A percentile compares a stretch with the other conserved stretches of the same genome.
Conservation (phyloP, 2,888 invertebrate species). For the Conops quadrifasciatus region DNA sequence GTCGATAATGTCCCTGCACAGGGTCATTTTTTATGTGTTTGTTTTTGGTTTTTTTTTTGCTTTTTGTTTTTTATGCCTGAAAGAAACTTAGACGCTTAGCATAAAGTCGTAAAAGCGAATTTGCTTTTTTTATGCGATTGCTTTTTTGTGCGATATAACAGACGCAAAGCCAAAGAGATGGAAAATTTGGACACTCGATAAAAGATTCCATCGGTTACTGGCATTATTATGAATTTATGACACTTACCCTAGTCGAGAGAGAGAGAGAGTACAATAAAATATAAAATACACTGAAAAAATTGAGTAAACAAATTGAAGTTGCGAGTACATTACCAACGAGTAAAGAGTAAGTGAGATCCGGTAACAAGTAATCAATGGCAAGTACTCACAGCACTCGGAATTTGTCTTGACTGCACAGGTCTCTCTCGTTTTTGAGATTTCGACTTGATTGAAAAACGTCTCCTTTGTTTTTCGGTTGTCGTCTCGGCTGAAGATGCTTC, state of each 20-base stretch:
- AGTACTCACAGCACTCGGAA: no score
- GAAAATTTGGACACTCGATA: slow-evolving; percentile 18
- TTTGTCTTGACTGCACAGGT: no score
- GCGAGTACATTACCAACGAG: no score
- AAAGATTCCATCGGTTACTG: slow-evolving; percentile 24
- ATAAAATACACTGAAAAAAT: slow-evolving; percentile 25
- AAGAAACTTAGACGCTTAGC: slow-evolving; percentile 21
- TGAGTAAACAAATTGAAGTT: no score
- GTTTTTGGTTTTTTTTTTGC: slow-evolving; percentile 16
- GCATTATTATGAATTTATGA: slow-evolving; percentile 60
- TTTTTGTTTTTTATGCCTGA: slow-evolving; percentile 32
- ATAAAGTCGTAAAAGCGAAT: slow-evolving; percentile 28
- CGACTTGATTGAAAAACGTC: no score
- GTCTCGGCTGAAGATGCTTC: no score
- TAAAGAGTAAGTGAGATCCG: no score
- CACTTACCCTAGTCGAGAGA: slow-evolving; percentile 49
- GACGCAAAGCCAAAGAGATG: background rate
- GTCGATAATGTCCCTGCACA: slow-evolving; percentile 22
- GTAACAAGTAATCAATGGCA: no score
- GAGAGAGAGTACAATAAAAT: slow-evolving; percentile 31
- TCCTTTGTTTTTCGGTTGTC: no score
- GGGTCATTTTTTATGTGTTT: slow-evolving; percentile 24
- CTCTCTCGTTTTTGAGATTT: no score
- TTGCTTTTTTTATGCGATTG: slow-evolving; percentile 24
- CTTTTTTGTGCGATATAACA: no score